Evolutionary conservation across 2,797 vertebrate species (phyloP), one percentile per base, ranked within the genome.

Genomic region (Numenius phaeopus): DNA sequence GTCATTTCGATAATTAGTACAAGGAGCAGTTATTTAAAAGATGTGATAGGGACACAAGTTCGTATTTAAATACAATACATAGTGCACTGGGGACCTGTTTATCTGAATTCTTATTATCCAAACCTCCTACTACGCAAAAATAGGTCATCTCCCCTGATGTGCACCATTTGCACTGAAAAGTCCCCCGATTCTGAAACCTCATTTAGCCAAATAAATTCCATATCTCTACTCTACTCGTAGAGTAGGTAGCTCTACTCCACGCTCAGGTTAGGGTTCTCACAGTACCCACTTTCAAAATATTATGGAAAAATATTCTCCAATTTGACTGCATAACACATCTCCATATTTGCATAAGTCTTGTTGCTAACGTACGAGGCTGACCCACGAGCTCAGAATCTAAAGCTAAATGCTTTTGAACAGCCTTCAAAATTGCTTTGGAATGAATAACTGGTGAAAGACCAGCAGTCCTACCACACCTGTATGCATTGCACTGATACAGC

Each of bases 311-410:
- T 22, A 44, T 40, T 59, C 27, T 62, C 44, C 19, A 37, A 32
- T 50, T 40, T 77, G 34, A 57, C 24, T 69, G 59, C 14, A 18
- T 42, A 37, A 54, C 10, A 30, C 11, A 14, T 17, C 9, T 59
- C 62, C 4, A 1, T 39, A 57, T 50, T 54, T 29, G 10, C 1
- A 0, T 4, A 46, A 57, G 16, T 29, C 27, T 30, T 34, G 27
- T 34, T 39, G 13, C 34, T 57, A 54, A 47, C 11, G 7, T 23
- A 30, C 1, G 5, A 69, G 47, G 4, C 22, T 83, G 42, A 37
- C 16, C 9, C 40, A 17, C 13, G 50, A 49, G 29, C 46, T 67
- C 69, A 54, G 72, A 72, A 52, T 11, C 16, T 23, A 52, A 42
- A 5, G 14, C 49, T 55, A 62, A 90, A 58, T 9, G 23, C n/a